Conservation (phyloP, 2,113 vertebrate genomes). For the Tachysurus vachellii region DNA sequence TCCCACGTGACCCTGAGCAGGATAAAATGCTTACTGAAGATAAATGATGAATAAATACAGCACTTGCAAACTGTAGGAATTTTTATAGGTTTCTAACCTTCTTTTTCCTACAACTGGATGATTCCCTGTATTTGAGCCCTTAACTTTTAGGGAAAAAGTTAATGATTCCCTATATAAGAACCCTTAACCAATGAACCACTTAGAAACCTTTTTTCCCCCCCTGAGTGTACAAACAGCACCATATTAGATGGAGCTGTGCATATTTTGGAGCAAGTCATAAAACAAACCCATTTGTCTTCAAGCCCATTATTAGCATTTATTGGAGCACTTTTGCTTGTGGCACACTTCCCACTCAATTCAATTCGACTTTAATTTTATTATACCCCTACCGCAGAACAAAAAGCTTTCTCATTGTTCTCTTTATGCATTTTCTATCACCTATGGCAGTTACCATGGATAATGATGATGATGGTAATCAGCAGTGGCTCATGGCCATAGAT, state of each 20-base stretch:
- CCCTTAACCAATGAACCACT: background rate
- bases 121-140: background rate
- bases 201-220: background rate
- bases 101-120: background rate
- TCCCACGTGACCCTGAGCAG: background rate
- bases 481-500: conserved; percentile 12
- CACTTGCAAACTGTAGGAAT: background rate
- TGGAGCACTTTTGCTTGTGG: background rate
- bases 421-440: background rate
- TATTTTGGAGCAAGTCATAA: background rate
- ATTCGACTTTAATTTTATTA: background rate
- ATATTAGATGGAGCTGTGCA: background rate
- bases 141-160: no score
- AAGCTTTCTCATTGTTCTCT: background rate
- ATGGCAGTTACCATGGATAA: background rate
- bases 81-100: background rate
- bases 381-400: background rate
- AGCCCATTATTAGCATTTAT: background rate
- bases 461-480: conserved; percentile 7
- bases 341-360: background rate
- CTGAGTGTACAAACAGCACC: background rate
- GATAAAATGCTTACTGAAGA: background rate
- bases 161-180: background rate
- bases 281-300: background rate
- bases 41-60: background rate